Evolutionary conservation across 2,888 invertebrate species (phyloP).

Genomic region (Eurytoma californica): DNA sequence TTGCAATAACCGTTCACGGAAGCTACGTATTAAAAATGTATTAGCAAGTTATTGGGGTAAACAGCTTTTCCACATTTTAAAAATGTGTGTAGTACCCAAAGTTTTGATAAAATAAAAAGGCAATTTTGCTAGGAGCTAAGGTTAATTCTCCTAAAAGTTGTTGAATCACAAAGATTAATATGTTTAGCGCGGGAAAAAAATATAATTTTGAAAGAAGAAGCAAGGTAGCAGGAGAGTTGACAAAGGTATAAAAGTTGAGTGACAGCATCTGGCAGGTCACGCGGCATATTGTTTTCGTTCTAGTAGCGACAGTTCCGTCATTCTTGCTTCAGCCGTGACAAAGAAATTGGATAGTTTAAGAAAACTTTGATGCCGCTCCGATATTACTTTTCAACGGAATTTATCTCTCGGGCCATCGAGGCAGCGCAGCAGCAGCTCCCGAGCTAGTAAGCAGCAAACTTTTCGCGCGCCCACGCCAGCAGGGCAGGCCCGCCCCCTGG

Average conservation of each 20-base stretch:
- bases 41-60: too few relatives aligned
- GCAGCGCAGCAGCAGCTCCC: not conserved
- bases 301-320: conserved; percentile 36
- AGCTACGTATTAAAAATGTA: too few relatives aligned
- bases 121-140: too few relatives aligned
- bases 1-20: too few relatives aligned
- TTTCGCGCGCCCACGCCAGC: conserved; percentile 10
- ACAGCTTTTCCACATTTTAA: too few relatives aligned
- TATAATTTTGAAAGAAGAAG: not conserved
- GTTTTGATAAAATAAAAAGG: too few relatives aligned
- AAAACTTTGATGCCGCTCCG: conserved; percentile 55
- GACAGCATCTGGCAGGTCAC: conserved; percentile 45
- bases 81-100: too few relatives aligned
- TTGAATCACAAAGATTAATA: too few relatives aligned
- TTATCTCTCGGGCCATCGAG: conserved; percentile 40
- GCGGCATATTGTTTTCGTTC: conserved; percentile 53
- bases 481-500: too few relatives aligned
- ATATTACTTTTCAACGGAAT: conserved; percentile 58
- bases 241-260: conserved; percentile 52
- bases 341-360: conserved; percentile 52
- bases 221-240: conserved; percentile 25
- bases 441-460: not conserved
- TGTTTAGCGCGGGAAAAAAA: not conserved
- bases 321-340: conserved; percentile 33
- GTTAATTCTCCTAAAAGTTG: too few relatives aligned